Evolutionary conservation across 2,113 vertebrate genomes (phyloP), one percentile per base, ranked within the genome.

Genomic region (Casuarius casuarius): DNA sequence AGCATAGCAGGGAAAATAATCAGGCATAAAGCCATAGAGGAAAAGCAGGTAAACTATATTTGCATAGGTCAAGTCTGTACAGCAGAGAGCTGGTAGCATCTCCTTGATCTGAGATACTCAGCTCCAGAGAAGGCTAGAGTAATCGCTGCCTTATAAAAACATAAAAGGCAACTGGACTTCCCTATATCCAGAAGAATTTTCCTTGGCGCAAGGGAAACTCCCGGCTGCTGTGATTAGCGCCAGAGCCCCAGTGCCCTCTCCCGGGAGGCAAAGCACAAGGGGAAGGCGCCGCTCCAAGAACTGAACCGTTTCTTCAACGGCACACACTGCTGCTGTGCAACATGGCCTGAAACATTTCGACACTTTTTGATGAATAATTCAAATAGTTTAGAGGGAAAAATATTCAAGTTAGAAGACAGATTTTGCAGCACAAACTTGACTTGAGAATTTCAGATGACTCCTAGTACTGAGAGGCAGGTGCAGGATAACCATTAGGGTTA

Each of bases 341-440:
- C 10, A 21, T 9, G 33, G 42, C 28, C 14, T 23, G 52, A 68
- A 76, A 26, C 5, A 46, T 20, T 61, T 11, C 19, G 14, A 12
- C 51, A 46, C 42, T 75, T 72, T 61, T 6, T 20, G 5, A 56
- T 8, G 72, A 79, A 75, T 33, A 63, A 7, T 56, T 85, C 54
- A 62, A 31, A 46, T 3, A 44, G 11, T 23, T 76, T 44, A 66
- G 4, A 9, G 17, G 6, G 67, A 51, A 95, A 95, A 94, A 74
- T 11, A 94, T 35, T 94, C 29, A 17, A 70, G 38, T 74, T 77
- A 70, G 95, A 95, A 92, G 20, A 85, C 31, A 72, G 66, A 80
- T 76, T 93, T 79, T 51, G 46, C 28, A 91, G 79, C 44, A 81
- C 31, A 75, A 92, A 66, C 66, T 25, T 82, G 46, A 91, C 87